phyloP scores from a whole-genome alignment of 2,888 invertebrate species.

The Scrobipalpa costella region DNA sequence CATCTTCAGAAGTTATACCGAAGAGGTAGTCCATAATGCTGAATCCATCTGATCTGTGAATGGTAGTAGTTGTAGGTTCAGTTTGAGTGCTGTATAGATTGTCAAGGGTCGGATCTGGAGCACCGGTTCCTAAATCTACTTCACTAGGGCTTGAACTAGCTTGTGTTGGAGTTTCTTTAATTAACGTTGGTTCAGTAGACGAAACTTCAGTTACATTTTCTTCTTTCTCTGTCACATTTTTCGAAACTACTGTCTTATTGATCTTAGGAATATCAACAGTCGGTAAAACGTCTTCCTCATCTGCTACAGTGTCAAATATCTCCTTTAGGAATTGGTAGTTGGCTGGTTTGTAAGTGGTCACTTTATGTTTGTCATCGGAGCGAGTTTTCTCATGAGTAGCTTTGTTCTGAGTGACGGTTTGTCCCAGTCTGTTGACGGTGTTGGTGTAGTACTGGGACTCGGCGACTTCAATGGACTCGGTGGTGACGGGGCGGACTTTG shows the following conservation, averaged over 20 bases:
- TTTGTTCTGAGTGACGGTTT: conserved; percentile 49
- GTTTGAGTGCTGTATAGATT: conserved; percentile 55
- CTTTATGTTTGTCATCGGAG: conserved; percentile 47
- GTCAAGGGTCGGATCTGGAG: conserved; percentile 66
- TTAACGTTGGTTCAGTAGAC: conserved; percentile 40
- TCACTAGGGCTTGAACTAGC: conserved; percentile 57
- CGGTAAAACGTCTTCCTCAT: conserved; percentile 46
- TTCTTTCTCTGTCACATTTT: conserved; percentile 37
- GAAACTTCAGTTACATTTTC: conserved; percentile 33
- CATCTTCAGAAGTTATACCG: conserved; percentile 60
- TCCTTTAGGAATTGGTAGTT: conserved; percentile 55
- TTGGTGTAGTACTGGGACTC: conserved; percentile 87
- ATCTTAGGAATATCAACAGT: conserved; percentile 62
- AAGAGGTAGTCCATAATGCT: conserved; percentile 73
- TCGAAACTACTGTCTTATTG: conserved; percentile 36
- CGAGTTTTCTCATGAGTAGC: conserved; percentile 51
- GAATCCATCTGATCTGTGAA: conserved; percentile 59
- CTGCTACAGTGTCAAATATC: conserved; percentile 52
- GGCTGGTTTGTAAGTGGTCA: conserved; percentile 70
- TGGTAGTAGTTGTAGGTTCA: conserved; percentile 49
- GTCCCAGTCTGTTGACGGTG: conserved; percentile 78
- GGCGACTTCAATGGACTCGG: conserved; percentile 87
- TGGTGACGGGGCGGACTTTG: conserved; percentile 78
- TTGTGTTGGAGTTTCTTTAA: conserved; percentile 32
- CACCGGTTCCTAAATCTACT: conserved; percentile 66